Evolutionary conservation across 2,797 vertebrate genomes (phyloP).

Genomic region (Scleropages formosus): DNA sequence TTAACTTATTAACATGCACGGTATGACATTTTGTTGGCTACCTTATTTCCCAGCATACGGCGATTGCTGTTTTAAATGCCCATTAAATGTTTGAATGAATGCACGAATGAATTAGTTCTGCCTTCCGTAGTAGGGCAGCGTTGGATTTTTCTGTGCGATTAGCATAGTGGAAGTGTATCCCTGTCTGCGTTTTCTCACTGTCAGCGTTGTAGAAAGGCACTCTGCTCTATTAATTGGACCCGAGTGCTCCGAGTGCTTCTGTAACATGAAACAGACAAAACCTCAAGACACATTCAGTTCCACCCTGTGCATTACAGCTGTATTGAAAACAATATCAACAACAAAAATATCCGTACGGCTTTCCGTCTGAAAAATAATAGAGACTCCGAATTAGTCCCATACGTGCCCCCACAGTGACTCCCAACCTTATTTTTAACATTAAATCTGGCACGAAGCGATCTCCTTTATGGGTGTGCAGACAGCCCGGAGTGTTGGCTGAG

Average conservation of each 20-base stretch:
- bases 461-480: slow-evolving; percentile 61
- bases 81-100: not conserved
- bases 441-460: slow-evolving; percentile 47
- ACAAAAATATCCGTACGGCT: slow-evolving; percentile 36
- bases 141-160: not conserved
- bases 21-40: no score
- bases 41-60: no score
- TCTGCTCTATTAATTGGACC: slow-evolving; percentile 27
- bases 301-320: slow-evolving; percentile 35
- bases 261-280: slow-evolving; percentile 46
- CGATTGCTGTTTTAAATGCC: no score
- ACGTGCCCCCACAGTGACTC: slow-evolving; percentile 29
- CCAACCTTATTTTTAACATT: slow-evolving; percentile 64
- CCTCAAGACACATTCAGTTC: slow-evolving; percentile 33
- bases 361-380: slow-evolving; percentile 46
- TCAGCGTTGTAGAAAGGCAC: slow-evolving; percentile 2
- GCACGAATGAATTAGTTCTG: slow-evolving; percentile 15
- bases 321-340: slow-evolving; percentile 31
- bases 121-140: slow-evolving; percentile 22
- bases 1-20: no score
- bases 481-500: slow-evolving; percentile 72
- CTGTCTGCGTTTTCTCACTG: not conserved
- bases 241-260: slow-evolving; percentile 41
- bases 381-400: slow-evolving; percentile 54
- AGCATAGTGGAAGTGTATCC: not conserved